Base-by-base conservation (phyloP, 2,888 invertebrate species). In the Augiades crinisus region DNA sequence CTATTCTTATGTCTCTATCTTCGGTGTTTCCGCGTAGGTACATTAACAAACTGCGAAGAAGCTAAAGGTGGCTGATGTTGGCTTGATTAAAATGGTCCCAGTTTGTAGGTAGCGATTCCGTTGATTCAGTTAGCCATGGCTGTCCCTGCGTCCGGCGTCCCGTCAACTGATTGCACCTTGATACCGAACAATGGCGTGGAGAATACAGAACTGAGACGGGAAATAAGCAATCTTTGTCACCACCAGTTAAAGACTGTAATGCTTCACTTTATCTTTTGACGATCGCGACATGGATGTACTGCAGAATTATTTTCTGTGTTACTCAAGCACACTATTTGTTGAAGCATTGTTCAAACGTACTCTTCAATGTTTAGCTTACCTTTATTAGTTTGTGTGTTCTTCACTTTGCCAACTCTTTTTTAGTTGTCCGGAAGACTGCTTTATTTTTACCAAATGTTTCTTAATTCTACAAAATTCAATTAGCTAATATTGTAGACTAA, bases 1-100 rank as follows among this genome's bases (percentile, higher is more conserved):
- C 45, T 59, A 47, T 60, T 58, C 60, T 60, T 55, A 50, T 56
- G 21, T 16, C 21, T 47, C 52, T 60, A 61, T 61, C 60, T 43
- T 21, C 40, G n/a, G 34, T 14, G 43, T 22, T 41, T 54, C 45
- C 46, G 46, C 34, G 27, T 40, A 10, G 34, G 31, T 10, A 40
- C 13, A 21, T 45, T 14, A 24, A 1, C 22, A 33, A 22, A 19
- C 36, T 10, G 19, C 17, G n/a, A 10, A 37, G 38, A 8, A 13
- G 21, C 40, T 27, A 13, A 14, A 27, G 40, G 24, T 24, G 19
- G 19, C 19, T 37, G 47, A 40, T 40, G 40, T 31, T 22, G 31
- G 4, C n/a, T 40, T 47, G 40, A 47, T 47, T 47, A 33, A 5
- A 31, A 12, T 21, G 21, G 31, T 16, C 17, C 10, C 27, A 36